These are phyloP conservation scores for Zosterops japonicus DNA, from an alignment of 2,113 vertebrate genomes.

Conservation along the genomic window DNA sequence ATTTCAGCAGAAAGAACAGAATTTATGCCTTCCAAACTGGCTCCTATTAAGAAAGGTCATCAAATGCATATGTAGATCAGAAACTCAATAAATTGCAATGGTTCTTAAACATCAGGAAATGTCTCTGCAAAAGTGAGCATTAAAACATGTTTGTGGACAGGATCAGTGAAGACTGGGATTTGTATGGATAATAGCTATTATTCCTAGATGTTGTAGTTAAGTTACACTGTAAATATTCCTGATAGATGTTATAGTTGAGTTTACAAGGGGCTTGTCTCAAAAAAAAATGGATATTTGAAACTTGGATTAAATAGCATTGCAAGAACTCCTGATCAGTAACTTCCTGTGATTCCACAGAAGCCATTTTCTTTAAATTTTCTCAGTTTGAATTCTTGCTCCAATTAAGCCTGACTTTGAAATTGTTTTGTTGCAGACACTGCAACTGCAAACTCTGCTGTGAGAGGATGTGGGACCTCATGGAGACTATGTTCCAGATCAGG, in stretches of 20 bases:
- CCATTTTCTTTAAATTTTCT: not conserved
- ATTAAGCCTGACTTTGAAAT: not conserved
- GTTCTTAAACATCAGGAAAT: not conserved
- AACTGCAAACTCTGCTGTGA: not conserved
- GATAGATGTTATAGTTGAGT: not conserved
- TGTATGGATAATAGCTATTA: not conserved
- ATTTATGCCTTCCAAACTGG: not conserved
- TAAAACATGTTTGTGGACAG: fast-evolving
- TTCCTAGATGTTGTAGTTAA: not conserved
- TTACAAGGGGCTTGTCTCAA: not conserved
- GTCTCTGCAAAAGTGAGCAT: not conserved
- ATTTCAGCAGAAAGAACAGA: not conserved
- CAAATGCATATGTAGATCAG: not conserved
- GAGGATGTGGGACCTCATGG: not conserved
- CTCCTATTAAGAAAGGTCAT: not conserved
- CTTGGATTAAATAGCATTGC: not conserved
- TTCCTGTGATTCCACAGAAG: not conserved
- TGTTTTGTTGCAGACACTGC: not conserved
- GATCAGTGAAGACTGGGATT: not conserved
- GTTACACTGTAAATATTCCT: not conserved
- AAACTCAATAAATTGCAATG: not conserved
- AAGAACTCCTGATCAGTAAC: not conserved
- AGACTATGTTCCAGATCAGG: not conserved
- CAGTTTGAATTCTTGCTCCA: not conserved
- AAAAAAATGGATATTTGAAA: not conserved